Base-by-base conservation (phyloP, 2,113 vertebrate species). In the Phalacrocorax carbo region DNA sequence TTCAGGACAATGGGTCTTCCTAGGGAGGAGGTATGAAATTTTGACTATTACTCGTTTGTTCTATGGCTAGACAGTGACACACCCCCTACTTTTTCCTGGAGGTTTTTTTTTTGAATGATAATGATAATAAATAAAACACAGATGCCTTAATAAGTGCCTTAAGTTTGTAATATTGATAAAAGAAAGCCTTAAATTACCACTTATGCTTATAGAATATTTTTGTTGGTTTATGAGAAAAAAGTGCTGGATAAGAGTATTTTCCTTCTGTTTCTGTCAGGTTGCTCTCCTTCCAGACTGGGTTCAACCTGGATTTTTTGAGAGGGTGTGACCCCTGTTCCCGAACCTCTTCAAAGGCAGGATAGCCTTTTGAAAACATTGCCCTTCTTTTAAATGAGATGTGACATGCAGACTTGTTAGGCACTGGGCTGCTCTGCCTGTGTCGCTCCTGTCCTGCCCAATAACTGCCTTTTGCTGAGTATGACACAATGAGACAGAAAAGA, bases 1-100 rank as follows among this genome's bases (percentile, higher is more conserved):
- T 60, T 89, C 27, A 55, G 51, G 36, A n/a, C 7, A 36, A 15
- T 32, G 32, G 29, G 5, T 30, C 21, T 42, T 75, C 22, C 27
- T 11, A 46, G 32, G 48, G 54, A 48, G n/a, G 32, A 42, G 4
- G 3, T 52, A 4, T 11, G 52, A 42, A 55, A 44, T 46, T 66
- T 30, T n/a, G 9, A 6, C 3, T 57, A 1, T 10, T 30, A 3
- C 13, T 77, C 0, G 0, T 42, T 60, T 40, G 7, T 19, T 90
- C 10, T 44, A 3, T 0, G 0, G 48, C 22, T 70, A 3, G 20
- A 2, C 34, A 21, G 18, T 32, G 42, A 36, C 22, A 57, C 13
- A 10, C 11, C 11, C 6, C 27, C 7, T n/a, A 2, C 61, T 75
- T 40, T 21, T 16, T 48, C 8, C 20, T 27, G 10, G 27, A 38